These are phyloP conservation scores for Bursaphelenchus okinawaensis DNA, from an alignment of 2,888 invertebrate genomes.

Conservation along the genomic window DNA sequence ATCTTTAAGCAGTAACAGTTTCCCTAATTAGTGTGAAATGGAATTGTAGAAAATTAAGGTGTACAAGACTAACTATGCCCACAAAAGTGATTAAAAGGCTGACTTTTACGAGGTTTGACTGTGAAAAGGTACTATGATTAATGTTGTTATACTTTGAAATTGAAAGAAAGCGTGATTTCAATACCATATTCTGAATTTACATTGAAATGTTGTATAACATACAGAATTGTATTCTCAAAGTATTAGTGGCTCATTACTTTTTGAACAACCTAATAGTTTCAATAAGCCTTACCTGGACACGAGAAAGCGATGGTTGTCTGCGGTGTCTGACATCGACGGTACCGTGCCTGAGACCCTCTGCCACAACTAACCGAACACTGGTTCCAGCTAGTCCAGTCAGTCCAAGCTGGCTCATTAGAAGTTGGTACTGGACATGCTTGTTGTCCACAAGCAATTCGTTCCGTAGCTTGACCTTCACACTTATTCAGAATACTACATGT, in stretches of 20 bases:
- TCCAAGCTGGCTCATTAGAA: slow-evolving; percentile 35
- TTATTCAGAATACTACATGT: slow-evolving; percentile 41
- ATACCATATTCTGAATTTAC: too few relatives aligned
- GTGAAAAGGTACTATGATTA: too few relatives aligned
- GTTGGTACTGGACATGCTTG: slow-evolving; percentile 37
- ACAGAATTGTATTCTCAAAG: not conserved
- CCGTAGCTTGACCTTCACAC: slow-evolving; percentile 44
- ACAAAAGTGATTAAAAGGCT: too few relatives aligned
- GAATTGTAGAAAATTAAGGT: too few relatives aligned
- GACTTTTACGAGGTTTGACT: too few relatives aligned
- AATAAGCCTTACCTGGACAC: slow-evolving; percentile 40
- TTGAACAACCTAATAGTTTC: not conserved
- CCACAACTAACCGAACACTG: slow-evolving; percentile 43
- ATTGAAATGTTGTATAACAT: too few relatives aligned
- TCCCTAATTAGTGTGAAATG: too few relatives aligned
- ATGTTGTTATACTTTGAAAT: too few relatives aligned
- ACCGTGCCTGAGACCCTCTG: slow-evolving; percentile 49
- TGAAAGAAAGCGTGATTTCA: too few relatives aligned
- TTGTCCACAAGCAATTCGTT: slow-evolving; percentile 39
- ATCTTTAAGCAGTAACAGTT: too few relatives aligned
- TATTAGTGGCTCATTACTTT: not conserved
- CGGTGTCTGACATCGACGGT: slow-evolving; percentile 49
- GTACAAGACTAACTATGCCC: too few relatives aligned
- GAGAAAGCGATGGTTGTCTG: slow-evolving; percentile 50
- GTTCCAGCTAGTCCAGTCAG: slow-evolving; percentile 51